Percentiles rank a stretch among this genome's conserved stretches.
phyloP scores from a whole-genome alignment of 1,140 invertebrate species.

The Drosophila gunungcola region DNA sequence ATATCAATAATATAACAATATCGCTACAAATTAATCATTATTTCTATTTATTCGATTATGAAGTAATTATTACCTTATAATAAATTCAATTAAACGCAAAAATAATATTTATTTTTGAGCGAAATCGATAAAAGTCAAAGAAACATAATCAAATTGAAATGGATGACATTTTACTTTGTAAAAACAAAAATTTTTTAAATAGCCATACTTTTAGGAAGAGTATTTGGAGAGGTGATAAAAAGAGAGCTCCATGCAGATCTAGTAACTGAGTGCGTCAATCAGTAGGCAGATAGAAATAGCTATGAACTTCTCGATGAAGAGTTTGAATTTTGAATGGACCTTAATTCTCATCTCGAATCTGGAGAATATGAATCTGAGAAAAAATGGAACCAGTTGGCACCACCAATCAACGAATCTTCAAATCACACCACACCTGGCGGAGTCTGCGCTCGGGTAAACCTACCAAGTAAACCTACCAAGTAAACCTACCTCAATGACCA shows the following conservation, averaged over 20 bases:
- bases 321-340: slow-evolving; percentile 33
- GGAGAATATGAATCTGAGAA: slow-evolving; percentile 1
- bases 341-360: background rate
- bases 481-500: slow-evolving; percentile 69
- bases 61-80: too few relatives aligned
- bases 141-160: too few relatives aligned
- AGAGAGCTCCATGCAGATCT: slow-evolving; percentile 6
- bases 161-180: too few relatives aligned
- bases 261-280: slow-evolving; percentile 14
- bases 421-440: slow-evolving; percentile 26
- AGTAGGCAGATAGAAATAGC: slow-evolving; percentile 31
- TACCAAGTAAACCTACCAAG: slow-evolving; percentile 55
- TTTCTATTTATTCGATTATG: too few relatives aligned
- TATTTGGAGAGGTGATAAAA: background rate
- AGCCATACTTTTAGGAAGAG: background rate
- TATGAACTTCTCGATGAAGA: slow-evolving; percentile 32
- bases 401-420: slow-evolving; percentile 10
- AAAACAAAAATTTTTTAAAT: too few relatives aligned
- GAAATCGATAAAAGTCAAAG: too few relatives aligned
- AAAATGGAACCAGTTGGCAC: slow-evolving; percentile 60
- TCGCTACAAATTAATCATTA: too few relatives aligned
- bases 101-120: too few relatives aligned
- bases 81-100: too few relatives aligned
- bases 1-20: too few relatives aligned
- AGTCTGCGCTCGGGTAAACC: slow-evolving; percentile 18